Percentiles rank a stretch among this genome's conserved stretches.
Conservation (phyloP, 2,113 vertebrate genomes). For the Enhydra lutris region DNA sequence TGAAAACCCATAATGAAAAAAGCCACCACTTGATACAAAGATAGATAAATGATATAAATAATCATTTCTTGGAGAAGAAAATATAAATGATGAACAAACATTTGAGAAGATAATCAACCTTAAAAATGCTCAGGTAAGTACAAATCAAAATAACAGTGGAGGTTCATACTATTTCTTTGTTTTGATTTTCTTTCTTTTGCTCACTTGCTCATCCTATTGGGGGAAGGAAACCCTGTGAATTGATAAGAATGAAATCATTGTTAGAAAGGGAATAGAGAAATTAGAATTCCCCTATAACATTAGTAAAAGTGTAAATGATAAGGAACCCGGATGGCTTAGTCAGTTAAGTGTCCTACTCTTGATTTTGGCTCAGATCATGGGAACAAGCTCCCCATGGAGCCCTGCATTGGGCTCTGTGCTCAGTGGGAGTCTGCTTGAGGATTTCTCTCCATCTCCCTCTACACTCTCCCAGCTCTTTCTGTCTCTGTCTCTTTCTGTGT, state of each 20-base stretch:
- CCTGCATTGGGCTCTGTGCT: not conserved
- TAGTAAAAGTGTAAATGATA: not conserved
- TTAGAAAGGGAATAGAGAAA: not conserved
- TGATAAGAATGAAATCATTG: not conserved
- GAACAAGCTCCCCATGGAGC: not conserved
- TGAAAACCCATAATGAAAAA: constrained; percentile 1
- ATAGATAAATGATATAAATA: not conserved
- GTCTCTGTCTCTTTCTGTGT: too few relatives aligned
- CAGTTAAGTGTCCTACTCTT: not conserved
- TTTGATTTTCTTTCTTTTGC: not conserved
- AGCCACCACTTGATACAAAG: not conserved
- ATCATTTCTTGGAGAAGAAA: not conserved
- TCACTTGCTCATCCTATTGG: not conserved
- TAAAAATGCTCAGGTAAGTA: not conserved
- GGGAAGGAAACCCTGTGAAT: not conserved
- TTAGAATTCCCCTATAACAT: not conserved
- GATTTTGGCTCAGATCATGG: not conserved
- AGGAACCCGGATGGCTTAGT: not conserved
- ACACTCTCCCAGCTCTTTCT: not conserved
- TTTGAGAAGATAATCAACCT: not conserved
- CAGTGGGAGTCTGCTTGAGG: not conserved
- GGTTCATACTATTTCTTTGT: not conserved
- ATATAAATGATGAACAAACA: not conserved
- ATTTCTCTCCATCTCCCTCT: not conserved
- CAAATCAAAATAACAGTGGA: not conserved